Evolutionary conservation across 2,113 vertebrate species (phyloP).

Genomic region (Elachura formosa): DNA sequence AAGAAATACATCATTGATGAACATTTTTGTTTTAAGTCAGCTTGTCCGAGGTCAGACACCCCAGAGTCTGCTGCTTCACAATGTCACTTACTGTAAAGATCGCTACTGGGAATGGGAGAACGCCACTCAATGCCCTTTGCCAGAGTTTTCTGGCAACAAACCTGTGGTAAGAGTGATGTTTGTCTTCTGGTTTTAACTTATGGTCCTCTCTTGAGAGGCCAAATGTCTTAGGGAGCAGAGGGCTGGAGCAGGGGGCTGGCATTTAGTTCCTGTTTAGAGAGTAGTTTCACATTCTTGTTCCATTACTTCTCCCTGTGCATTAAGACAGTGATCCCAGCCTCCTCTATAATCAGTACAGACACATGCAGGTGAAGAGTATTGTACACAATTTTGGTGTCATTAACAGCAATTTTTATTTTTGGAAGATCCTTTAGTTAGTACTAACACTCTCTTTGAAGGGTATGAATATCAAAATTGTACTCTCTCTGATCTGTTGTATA

Average conservation of each 20-base stretch:
- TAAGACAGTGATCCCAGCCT: background rate
- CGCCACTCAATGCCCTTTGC: slow-evolving; percentile 62
- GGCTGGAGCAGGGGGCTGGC: background rate
- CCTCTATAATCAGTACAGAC: background rate
- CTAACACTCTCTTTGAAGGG: background rate
- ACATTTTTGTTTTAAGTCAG: slow-evolving; percentile 56
- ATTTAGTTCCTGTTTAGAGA: background rate
- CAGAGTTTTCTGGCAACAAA: slow-evolving; percentile 77
- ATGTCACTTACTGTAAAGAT: slow-evolving; percentile 73
- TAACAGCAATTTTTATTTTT: background rate
- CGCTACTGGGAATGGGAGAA: slow-evolving; percentile 71
- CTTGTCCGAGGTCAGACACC: slow-evolving; percentile 76
- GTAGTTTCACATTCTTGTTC: background rate
- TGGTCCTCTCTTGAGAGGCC: background rate
- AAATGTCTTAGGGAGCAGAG: background rate
- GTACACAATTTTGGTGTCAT: background rate
- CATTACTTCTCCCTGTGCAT: background rate
- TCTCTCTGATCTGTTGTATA: background rate
- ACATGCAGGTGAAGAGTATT: background rate
- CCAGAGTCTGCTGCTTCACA: slow-evolving; percentile 74
- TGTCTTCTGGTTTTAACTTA: background rate
- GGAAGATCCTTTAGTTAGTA: background rate
- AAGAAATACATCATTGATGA: background rate
- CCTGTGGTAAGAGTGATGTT: slow-evolving; percentile 73
- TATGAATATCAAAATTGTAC: background rate